These are phyloP conservation scores for Melinopterus prodromus DNA, from an alignment of 2,888 invertebrate genomes.

Conservation along the genomic window DNA sequence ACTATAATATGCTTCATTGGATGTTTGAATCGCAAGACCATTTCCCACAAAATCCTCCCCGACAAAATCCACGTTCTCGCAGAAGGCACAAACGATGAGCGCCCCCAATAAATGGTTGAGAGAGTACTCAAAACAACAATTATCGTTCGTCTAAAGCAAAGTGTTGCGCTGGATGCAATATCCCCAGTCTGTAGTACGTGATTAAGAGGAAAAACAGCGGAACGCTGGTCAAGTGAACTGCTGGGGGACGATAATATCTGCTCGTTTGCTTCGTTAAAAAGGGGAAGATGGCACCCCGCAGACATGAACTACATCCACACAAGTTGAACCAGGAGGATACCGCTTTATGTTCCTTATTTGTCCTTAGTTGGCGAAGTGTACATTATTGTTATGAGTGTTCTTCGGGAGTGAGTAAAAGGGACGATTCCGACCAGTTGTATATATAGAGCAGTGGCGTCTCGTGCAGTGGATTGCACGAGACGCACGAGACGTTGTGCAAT, in stretches of 20 bases:
- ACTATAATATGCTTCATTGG: too few relatives aligned
- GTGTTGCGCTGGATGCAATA: not conserved
- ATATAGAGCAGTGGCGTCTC: not conserved
- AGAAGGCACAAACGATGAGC: not conserved
- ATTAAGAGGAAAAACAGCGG: not conserved
- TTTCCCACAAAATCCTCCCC: too few relatives aligned
- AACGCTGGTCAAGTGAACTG: not conserved
- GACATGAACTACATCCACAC: not conserved
- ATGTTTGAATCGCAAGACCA: too few relatives aligned
- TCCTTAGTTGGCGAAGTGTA: not conserved
- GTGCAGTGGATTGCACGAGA: too few relatives aligned
- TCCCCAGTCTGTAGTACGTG: not conserved
- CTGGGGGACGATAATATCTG: slow-evolving; percentile 5
- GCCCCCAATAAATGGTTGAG: not conserved
- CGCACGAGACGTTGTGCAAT: too few relatives aligned
- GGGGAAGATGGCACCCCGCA: slow-evolving; percentile 11
- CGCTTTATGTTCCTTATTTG: not conserved
- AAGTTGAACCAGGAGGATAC: not conserved
- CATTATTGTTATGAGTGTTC: not conserved
- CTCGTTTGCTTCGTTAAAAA: slow-evolving; percentile 20
- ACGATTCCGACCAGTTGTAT: not conserved
- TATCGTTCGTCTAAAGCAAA: not conserved
- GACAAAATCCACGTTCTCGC: not conserved
- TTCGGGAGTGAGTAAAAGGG: too few relatives aligned
- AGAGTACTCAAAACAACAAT: not conserved